phyloP scores from a whole-genome alignment of 64 coral and sea anemone genomes.

The Astreopora myriophthalma region DNA sequence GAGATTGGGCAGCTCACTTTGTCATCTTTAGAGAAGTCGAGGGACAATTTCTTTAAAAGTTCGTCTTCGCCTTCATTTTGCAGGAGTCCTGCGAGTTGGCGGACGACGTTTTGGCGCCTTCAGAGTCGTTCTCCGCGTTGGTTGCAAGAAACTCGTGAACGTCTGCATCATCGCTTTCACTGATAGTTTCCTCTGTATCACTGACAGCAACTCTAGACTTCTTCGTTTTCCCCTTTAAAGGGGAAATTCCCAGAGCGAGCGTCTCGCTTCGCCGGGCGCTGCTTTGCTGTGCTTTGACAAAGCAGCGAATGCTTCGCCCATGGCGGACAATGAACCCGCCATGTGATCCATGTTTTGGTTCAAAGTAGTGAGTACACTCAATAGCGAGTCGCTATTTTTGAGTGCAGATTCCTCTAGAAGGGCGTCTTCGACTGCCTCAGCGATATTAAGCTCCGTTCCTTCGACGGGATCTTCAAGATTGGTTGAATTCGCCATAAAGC shows the following conservation, averaged over 20 bases:
- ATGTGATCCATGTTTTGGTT: no score
- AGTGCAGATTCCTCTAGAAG: conserved; percentile 16
- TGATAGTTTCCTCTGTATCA: not conserved
- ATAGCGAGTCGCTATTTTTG: not conserved
- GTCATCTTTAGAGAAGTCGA: not conserved
- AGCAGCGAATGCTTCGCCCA: no score
- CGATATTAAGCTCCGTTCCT: not conserved
- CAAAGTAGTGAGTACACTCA: not conserved
- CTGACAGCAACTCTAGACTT: not conserved
- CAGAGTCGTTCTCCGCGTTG: not conserved
- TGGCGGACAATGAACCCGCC: no score
- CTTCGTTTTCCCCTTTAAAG: not conserved
- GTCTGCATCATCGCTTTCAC: conserved; percentile 5
- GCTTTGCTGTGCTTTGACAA: not conserved
- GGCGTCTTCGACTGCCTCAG: not conserved
- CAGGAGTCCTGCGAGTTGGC: not conserved
- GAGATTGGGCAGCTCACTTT: not conserved
- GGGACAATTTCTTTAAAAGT: no score
- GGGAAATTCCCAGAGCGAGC: not conserved
- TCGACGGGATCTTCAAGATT: not conserved
- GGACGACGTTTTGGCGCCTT: not conserved
- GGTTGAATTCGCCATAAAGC: not conserved
- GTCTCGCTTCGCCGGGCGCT: not conserved
- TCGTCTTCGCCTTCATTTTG: not conserved
- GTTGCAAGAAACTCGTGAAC: not conserved